These are phyloP conservation scores for Eriosoma lanigerum DNA, from an alignment of 1,140 invertebrate species.

Conservation along the genomic window DNA sequence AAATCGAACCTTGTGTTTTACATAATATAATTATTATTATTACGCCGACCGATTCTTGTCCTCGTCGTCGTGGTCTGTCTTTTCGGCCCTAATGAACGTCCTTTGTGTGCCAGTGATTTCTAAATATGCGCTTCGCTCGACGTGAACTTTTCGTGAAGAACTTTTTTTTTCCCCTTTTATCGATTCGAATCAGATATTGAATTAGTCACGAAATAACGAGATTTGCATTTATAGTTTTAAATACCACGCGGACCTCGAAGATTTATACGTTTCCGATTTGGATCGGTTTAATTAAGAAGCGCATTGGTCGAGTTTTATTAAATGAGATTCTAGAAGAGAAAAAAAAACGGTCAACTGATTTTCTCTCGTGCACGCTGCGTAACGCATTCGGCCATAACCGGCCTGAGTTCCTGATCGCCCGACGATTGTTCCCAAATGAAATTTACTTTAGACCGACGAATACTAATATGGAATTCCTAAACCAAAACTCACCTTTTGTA, in stretches of 20 bases:
- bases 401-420: neutral
- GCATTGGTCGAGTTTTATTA: conserved; percentile 35
- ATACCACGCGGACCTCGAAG: conserved; percentile 31
- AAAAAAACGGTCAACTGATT: conserved; percentile 23
- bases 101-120: conserved; percentile 13
- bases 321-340: conserved; percentile 5
- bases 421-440: conserved; percentile 29
- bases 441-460: conserved; percentile 4
- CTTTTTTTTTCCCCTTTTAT: conserved; percentile 7
- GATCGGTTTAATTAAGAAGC: conserved; percentile 45
- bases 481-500: neutral
- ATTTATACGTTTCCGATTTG: conserved; percentile 45
- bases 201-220: conserved; percentile 48
- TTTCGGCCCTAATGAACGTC: conserved; percentile 42
- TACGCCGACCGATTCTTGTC: neutral
- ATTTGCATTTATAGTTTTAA: conserved; percentile 48
- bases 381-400: neutral
- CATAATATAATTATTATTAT: conserved; percentile 25
- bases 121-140: neutral
- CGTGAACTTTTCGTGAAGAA: conserved; percentile 40
- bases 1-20: conserved; percentile 37
- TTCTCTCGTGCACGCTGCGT: neutral
- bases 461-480: conserved; percentile 12
- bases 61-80: conserved; percentile 10
- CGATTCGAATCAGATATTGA: conserved; percentile 39